Percentiles rank a stretch among this genome's conserved stretches.
Conservation (phyloP, 2,888 invertebrate genomes). For the Latrodectus elegans region DNA sequence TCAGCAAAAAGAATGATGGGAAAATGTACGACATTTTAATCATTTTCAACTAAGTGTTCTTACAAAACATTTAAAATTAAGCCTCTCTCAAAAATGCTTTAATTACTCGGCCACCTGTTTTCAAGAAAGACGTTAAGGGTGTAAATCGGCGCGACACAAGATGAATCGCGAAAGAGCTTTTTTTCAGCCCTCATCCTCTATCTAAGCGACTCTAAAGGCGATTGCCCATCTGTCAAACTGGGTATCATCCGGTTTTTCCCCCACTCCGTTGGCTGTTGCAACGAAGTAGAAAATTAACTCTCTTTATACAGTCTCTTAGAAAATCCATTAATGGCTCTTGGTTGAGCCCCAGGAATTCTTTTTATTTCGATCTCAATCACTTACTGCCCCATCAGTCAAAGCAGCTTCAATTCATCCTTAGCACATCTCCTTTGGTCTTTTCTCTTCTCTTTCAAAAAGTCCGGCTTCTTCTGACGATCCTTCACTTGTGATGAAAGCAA, state of each 20-base stretch:
- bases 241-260: slow-evolving; percentile 50
- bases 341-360: slow-evolving; percentile 40
- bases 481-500: slow-evolving; percentile 44
- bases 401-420: slow-evolving; percentile 16
- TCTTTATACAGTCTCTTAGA: slow-evolving; percentile 39
- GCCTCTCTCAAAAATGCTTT: background rate
- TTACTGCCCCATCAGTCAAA: slow-evolving; percentile 48
- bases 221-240: slow-evolving; percentile 33
- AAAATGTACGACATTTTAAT: too few species aligned
- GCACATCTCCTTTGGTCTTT: slow-evolving; percentile 16
- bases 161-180: slow-evolving; percentile 25
- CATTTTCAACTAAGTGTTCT: too few species aligned
- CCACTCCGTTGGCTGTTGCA: slow-evolving; percentile 32
- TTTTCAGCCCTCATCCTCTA: slow-evolving; percentile 26
- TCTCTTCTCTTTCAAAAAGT: slow-evolving; percentile 23
- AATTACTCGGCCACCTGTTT: slow-evolving; percentile 19
- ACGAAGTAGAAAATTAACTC: slow-evolving; percentile 64
- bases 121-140: slow-evolving; percentile 13
- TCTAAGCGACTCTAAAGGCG: slow-evolving; percentile 34
- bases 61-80: too few species aligned
- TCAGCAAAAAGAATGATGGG: too few species aligned
- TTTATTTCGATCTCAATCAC: slow-evolving; percentile 57
- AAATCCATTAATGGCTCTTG: slow-evolving; percentile 62
- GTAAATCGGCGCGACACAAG: slow-evolving; percentile 28
- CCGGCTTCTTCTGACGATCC: slow-evolving; percentile 41